Evolutionary conservation across 2,888 invertebrate genomes (phyloP).

Genomic region (Ptilodon capucinus): DNA sequence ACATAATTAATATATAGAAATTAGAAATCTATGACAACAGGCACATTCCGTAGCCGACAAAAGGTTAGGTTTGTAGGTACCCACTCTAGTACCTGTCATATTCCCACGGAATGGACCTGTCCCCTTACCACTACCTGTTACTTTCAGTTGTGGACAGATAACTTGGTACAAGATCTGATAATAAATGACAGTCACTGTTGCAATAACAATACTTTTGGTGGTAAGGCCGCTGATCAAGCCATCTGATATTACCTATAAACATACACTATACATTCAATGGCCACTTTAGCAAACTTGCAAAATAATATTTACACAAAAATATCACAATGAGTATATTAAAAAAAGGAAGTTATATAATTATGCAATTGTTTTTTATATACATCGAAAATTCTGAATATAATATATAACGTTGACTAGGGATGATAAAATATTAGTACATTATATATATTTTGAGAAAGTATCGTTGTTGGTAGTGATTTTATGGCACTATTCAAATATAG

Average conservation of each 20-base stretch:
- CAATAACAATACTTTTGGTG: too few relatives aligned
- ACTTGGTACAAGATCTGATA: too few relatives aligned
- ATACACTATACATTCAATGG: slow-evolving; percentile 58
- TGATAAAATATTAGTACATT: slow-evolving; percentile 44
- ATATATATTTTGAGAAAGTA: slow-evolving; percentile 40
- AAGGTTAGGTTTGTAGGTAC: too few relatives aligned
- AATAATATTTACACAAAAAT: slow-evolving; percentile 67
- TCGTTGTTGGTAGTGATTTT: slow-evolving; percentile 39
- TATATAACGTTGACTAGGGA: slow-evolving; percentile 64
- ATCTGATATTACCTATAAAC: slow-evolving; percentile 24
- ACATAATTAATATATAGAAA: slow-evolving; percentile 50
- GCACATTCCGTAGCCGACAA: slow-evolving; percentile 42
- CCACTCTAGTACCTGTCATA: too few relatives aligned
- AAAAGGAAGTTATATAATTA: slow-evolving; percentile 43
- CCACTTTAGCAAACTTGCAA: slow-evolving; percentile 66
- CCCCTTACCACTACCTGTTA: too few relatives aligned
- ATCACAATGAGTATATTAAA: slow-evolving; percentile 71
- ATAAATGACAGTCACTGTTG: too few relatives aligned
- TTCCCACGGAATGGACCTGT: too few relatives aligned
- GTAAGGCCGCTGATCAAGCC: slow-evolving; percentile 29
- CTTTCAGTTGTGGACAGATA: too few relatives aligned
- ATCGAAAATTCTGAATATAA: slow-evolving; percentile 36
- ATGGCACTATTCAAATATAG: slow-evolving; percentile 75
- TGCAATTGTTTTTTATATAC: slow-evolving; percentile 28
- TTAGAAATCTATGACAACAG: slow-evolving; percentile 39